Evolutionary conservation across 2,113 vertebrate genomes (phyloP).

Genomic region (Chloropsis hardwickii): DNA sequence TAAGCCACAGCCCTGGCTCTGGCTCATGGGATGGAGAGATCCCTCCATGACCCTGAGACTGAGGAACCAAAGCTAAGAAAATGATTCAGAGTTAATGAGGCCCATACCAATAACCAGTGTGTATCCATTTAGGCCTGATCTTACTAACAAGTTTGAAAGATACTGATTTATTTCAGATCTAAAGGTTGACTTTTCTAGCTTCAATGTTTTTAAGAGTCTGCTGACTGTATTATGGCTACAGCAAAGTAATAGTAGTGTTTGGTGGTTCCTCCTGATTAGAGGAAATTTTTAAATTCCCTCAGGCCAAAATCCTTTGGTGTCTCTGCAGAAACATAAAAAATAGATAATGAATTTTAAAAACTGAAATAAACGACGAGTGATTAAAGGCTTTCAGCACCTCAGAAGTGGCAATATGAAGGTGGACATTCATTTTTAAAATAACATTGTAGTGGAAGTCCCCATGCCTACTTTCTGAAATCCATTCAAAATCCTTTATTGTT

Average conservation of each 20-base stretch:
- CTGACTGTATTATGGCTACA: not conserved
- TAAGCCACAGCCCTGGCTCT: not conserved
- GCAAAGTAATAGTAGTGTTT: not conserved
- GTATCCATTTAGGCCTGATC: not conserved
- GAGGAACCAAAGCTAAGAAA: not conserved
- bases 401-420: not conserved
- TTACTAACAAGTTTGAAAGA: not conserved
- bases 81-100: not conserved
- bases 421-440: not conserved
- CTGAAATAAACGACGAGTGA: not conserved
- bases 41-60: not conserved
- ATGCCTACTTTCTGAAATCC: not conserved
- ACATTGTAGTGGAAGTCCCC: not conserved
- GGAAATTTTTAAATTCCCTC: not conserved
- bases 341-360: not conserved
- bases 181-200: not conserved
- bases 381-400: not conserved
- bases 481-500: not conserved
- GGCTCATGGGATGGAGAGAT: not conserved
- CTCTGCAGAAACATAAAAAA: not conserved
- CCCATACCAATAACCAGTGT: not conserved
- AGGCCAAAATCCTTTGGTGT: not conserved
- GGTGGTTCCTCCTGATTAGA: not conserved
- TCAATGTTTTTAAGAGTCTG: not conserved
- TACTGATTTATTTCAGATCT: not conserved